Evolutionary conservation across 2,113 vertebrate genomes (phyloP).

Genomic region (human): DNA sequence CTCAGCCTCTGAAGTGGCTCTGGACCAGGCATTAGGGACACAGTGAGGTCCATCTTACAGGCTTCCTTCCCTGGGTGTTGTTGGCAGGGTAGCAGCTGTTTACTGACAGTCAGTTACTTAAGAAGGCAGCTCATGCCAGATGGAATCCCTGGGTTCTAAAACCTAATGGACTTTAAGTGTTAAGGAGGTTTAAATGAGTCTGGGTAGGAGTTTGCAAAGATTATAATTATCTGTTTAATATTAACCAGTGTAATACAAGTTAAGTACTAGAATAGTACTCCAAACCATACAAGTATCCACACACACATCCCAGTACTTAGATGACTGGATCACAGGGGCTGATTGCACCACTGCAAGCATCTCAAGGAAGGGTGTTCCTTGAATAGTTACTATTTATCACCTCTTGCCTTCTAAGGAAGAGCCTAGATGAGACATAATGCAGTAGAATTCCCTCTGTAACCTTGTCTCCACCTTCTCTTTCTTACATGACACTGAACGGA

Average conservation of each 20-base stretch:
- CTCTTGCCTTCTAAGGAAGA: not conserved
- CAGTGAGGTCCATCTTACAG: not conserved
- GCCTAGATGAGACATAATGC: not conserved
- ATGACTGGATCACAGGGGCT: not conserved
- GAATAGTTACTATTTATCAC: not conserved
- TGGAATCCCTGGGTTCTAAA: not conserved
- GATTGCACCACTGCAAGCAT: too few species aligned
- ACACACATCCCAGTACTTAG: not conserved
- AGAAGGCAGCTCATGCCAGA: not conserved
- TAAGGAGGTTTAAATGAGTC: conserved; percentile 10
- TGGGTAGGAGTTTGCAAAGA: not conserved
- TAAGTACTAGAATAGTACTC: not conserved
- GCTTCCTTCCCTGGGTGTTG: not conserved
- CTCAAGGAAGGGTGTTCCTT: not conserved
- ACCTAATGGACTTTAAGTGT: not conserved
- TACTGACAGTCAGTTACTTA: not conserved
- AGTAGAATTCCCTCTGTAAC: not conserved
- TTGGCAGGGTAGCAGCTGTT: conserved; percentile 32
- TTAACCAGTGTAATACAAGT: not conserved
- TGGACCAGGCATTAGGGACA: not conserved
- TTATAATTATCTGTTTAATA: not conserved
- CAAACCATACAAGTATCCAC: not conserved
- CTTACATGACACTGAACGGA: not conserved
- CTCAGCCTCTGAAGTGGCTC: not conserved
- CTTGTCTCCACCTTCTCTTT: not conserved